Evolutionary conservation across 2,113 vertebrate genomes (phyloP), one percentile per base, ranked within the genome.

Genomic region (Percopsis transmontana): DNA sequence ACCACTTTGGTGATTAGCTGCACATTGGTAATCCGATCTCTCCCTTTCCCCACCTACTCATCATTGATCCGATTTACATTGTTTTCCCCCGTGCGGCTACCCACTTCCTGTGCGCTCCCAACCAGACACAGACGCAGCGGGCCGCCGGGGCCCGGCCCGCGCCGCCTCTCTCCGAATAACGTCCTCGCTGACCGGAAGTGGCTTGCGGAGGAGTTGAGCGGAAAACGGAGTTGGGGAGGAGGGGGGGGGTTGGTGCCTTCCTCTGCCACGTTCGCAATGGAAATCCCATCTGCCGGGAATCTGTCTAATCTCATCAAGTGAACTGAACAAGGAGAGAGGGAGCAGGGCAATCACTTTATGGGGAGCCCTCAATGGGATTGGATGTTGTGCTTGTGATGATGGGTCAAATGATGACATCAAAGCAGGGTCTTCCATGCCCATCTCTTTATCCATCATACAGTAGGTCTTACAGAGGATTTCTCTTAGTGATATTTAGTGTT

Each of bases 1-100:
- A 72, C 81, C 85, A 76, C 85, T 88, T 87, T 87, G 81, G 79
- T 82, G 74, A 89, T 91, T 90, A 83, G 79, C 73, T 87, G 66
- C 8, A 81, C 87, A 89, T 86, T 86, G 85, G 87, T 92, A 88
- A 93, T 92, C 91, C 33, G 83, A 91, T 91, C 85, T 78, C 33
- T 67, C 57, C 47, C 3, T 2, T 67, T 16, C 64, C 87, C 87
- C 87, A 88, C 89, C 87, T 83, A 85, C 89, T 91, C 79, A 84
- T 85, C 85, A 86, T 87, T 89, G 82, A 87, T 90, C 82, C 85
- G 72, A 56, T 27, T 16, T 58, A 58, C 76, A 70, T 69, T 73
- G 75, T 86, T 76, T 74, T 62, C 66, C 51, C 83, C 77, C 38
- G 76, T 85, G 80, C 66, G 69, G 57, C 65, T 62, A 63, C 45